Percentiles rank a stretch among this genome's conserved stretches.
Evolutionary conservation across 1,140 invertebrate species (phyloP).

Genomic region (Papilio machaon): DNA sequence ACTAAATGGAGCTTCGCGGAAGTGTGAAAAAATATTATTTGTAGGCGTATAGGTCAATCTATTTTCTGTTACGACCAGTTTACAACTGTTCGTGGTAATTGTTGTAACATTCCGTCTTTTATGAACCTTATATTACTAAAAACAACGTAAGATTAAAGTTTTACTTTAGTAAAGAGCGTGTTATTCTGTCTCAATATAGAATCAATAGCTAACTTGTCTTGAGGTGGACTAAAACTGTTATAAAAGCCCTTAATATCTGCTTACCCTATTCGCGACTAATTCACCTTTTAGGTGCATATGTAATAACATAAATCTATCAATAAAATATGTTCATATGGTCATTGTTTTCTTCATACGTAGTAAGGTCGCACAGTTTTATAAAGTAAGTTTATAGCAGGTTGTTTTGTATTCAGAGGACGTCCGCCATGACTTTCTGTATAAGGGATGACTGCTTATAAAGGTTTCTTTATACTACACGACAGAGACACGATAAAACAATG

Average conservation of each 20-base stretch:
- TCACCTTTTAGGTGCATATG: background rate
- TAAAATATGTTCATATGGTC: background rate
- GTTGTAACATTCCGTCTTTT: too few relatives aligned
- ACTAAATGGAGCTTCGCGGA: too few relatives aligned
- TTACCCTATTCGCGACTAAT: background rate
- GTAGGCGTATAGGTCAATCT: too few relatives aligned
- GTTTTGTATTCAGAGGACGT: constrained; percentile 7
- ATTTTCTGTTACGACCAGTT: too few relatives aligned
- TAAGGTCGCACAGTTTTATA: background rate
- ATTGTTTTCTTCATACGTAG: background rate
- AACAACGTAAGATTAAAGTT: too few relatives aligned
- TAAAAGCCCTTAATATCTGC: background rate
- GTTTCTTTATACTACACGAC: background rate
- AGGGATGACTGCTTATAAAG: background rate
- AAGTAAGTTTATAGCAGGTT: background rate
- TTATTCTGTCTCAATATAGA: too few relatives aligned
- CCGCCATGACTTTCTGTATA: background rate
- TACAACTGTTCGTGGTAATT: too few relatives aligned
- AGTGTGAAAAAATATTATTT: too few relatives aligned
- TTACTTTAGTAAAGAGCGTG: too few relatives aligned
- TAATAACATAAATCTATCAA: background rate
- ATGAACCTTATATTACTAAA: too few relatives aligned
- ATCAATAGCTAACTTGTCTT: background rate
- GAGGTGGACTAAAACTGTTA: background rate
- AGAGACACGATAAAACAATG: background rate